Evolutionary conservation across 1,140 invertebrate genomes (phyloP), one percentile per base, ranked within the genome.

Genomic region (Drosophila sturtevanti): DNA sequence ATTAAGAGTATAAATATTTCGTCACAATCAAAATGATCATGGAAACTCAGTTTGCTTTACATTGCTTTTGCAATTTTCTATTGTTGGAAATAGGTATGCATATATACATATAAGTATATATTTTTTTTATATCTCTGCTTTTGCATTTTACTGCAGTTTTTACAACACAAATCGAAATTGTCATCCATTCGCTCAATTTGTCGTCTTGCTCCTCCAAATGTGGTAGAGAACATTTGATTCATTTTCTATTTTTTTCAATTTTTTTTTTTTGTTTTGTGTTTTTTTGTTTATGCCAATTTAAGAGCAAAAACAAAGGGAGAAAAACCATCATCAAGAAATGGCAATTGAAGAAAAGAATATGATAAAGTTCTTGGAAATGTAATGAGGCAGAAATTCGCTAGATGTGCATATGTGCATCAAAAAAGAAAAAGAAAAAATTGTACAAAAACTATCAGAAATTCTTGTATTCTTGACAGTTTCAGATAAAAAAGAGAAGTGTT

Each of bases 171-270:
- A 87, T 82, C 71, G 82, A 90, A 90, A 90, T 90, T 90, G 87
- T 90, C 87, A 90, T 90, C 87, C 87, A 90, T 90, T 90, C 87
- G 87, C 87, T 90, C 87, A 90, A 90, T 90, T 90, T 90, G 87
- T 86, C 77, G 84, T 87, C 82, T 82, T 86, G 79, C 41, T 48
- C 41, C 41, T 48, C 41, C 41, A 48, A 48, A 48, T 48, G 41
- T 7, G 41, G 41, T 48, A 11, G 41, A 48, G 18, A 48, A 21
- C 41, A 48, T 48, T 48, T 48, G 41, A 48, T 21, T 48, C 27
- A 2, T 35, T 67, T 76, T 63, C 3, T 24, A 27, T 6, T 22
- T 56, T 10, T 44, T 58, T 44, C 41, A 56, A 12, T 34, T 52
- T 22, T 48, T 27, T 56, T 68, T 69, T 59, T 68, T 76, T 62